Evolutionary conservation across 2,888 invertebrate genomes (phyloP).

Genomic region (Synanthedon andrenaeformis): DNA sequence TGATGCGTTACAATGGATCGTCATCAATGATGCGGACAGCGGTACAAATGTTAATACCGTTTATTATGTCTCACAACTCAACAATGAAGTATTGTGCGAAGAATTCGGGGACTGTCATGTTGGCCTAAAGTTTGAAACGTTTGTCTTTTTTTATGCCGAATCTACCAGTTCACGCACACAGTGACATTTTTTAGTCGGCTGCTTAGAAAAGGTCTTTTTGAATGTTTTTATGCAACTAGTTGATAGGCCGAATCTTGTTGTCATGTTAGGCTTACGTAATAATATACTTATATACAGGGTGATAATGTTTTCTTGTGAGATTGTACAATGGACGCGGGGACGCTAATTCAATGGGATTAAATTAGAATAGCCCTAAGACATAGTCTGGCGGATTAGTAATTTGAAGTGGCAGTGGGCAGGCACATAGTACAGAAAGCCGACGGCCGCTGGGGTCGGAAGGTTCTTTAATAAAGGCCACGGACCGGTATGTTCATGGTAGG

Average conservation of each 20-base stretch:
- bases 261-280: conserved; percentile 5
- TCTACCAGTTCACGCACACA: not conserved
- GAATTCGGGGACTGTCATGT: conserved; percentile 40
- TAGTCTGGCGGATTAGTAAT: too few species aligned
- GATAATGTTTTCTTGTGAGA: not conserved
- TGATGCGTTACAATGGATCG: conserved; percentile 58
- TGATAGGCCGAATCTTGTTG: conserved; percentile 8
- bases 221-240: not conserved
- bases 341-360: too few species aligned
- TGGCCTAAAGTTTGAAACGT: conserved; percentile 43
- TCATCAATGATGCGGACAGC: conserved; percentile 64
- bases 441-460: too few species aligned
- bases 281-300: not conserved
- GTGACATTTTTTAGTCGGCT: not conserved
- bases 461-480: too few species aligned
- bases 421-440: too few species aligned
- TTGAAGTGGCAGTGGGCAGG: too few species aligned
- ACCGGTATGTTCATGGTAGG: too few species aligned
- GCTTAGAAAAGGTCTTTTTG: not conserved
- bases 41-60: conserved; percentile 64
- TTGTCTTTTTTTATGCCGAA: conserved; percentile 27
- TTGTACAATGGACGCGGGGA: too few species aligned
- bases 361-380: too few species aligned
- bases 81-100: conserved; percentile 63
- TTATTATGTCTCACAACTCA: conserved; percentile 47